A percentile compares a stretch with the other conserved stretches of the same genome.
phyloP scores from a whole-genome alignment of 2,888 invertebrate species.

The Lepidonotus clava region DNA sequence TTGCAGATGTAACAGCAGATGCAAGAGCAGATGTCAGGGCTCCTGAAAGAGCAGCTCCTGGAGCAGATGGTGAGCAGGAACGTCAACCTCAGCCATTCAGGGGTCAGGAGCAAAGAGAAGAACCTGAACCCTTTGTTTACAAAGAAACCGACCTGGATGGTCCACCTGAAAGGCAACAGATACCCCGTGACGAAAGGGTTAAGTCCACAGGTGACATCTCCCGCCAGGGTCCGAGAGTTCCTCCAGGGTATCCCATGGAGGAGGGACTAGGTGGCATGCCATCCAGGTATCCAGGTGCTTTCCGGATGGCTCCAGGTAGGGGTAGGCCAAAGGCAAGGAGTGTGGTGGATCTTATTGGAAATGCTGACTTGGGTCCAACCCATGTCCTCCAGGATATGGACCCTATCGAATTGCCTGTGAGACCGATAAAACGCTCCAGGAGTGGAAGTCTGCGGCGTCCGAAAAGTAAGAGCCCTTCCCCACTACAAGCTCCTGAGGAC shows the following conservation, averaged over 20 bases:
- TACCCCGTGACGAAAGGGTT: background rate
- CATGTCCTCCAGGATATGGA: conserved; percentile 40
- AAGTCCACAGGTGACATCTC: conserved; percentile 25
- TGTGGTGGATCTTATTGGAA: background rate
- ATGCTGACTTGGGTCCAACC: conserved; percentile 6
- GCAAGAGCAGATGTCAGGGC: no score
- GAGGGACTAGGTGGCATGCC: background rate
- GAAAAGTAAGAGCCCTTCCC: background rate
- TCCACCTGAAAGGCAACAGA: background rate
- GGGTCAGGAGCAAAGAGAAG: background rate
- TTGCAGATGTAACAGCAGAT: no score
- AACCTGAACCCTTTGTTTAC: background rate
- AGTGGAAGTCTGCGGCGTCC: background rate
- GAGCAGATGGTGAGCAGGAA: no score
- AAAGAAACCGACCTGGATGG: background rate
- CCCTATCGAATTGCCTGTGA: background rate
- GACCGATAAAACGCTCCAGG: background rate
- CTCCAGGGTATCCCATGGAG: background rate
- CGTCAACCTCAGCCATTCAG: no score
- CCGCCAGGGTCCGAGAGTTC: background rate
- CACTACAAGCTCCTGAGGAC: background rate
- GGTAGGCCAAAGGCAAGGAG: background rate
- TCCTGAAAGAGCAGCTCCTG: no score
- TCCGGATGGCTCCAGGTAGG: background rate
- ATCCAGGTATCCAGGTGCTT: no score